These are phyloP conservation scores for Caenorhabditis sp. DNA, from an alignment of 2,888 invertebrate genomes.

Conservation along the genomic window DNA sequence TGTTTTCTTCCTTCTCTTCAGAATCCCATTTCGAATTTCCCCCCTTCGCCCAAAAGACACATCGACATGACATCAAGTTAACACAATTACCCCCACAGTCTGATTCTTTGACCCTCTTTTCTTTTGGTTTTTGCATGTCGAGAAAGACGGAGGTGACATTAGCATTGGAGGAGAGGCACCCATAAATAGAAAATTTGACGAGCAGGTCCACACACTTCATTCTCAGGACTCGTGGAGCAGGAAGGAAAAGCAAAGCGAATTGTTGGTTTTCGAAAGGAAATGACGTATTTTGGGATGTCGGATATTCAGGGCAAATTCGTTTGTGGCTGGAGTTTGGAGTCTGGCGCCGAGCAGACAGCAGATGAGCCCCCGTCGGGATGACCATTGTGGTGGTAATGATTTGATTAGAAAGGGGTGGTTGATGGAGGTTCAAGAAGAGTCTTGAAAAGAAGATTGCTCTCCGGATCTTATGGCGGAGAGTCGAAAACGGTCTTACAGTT, in stretches of 20 bases:
- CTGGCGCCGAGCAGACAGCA: slow-evolving; percentile 1
- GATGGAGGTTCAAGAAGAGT: slow-evolving; percentile 1
- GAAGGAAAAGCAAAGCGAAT: background rate
- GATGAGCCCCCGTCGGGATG: slow-evolving; percentile 4
- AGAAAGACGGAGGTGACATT: background rate
- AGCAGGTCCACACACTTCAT: slow-evolving; percentile 2
- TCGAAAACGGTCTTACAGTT: too few species aligned
- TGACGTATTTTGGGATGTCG: slow-evolving; percentile 22
- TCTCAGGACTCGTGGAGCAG: background rate
- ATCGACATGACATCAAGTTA: slow-evolving; percentile 57
- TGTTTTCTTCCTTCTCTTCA: slow-evolving; percentile 1
- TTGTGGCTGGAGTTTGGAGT: slow-evolving; percentile 40
- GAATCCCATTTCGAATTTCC: slow-evolving; percentile 23
- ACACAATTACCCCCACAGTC: slow-evolving; percentile 54
- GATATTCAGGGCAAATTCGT: slow-evolving; percentile 3
- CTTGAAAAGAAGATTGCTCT: background rate
- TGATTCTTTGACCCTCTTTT: slow-evolving; percentile 45
- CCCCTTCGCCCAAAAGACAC: slow-evolving; percentile 36
- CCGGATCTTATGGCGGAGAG: too few species aligned
- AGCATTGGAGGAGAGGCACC: slow-evolving; percentile 1
- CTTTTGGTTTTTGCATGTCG: background rate
- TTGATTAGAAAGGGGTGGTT: background rate
- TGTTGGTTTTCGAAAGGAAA: slow-evolving; percentile 40
- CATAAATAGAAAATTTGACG: slow-evolving; percentile 50
- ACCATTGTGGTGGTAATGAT: background rate